Conservation (phyloP, 2,888 invertebrate genomes). For the Ennomos erosarius region DNA sequence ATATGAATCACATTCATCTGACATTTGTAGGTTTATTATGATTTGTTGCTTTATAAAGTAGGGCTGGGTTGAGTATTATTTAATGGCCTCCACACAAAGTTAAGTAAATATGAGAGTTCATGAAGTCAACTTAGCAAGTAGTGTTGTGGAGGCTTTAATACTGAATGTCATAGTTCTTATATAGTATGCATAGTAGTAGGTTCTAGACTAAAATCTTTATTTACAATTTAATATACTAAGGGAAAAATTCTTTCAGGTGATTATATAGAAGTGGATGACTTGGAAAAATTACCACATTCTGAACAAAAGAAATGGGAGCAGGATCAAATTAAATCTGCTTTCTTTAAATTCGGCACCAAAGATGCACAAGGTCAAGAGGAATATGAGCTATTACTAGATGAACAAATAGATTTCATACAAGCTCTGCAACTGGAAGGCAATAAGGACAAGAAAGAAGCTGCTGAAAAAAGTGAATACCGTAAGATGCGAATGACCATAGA, state of each 20-base stretch:
- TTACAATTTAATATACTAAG: too few species aligned
- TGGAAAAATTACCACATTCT: conserved; percentile 92
- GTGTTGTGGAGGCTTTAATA: too few species aligned
- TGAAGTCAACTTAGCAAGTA: too few species aligned
- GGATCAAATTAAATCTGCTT: conserved; percentile 97
- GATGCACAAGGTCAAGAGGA: conserved; percentile 91
- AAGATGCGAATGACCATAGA: conserved; percentile 92
- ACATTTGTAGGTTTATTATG: too few species aligned
- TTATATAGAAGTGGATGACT: conserved; percentile 94
- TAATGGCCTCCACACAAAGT: too few species aligned
- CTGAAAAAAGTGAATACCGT: conserved; percentile 87
- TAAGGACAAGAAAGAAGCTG: conserved; percentile 83
- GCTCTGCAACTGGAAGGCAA: conserved; percentile 92
- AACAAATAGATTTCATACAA: conserved; percentile 99
- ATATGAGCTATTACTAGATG: conserved; percentile 97
- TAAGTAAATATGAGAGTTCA: too few species aligned
- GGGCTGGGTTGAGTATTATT: too few species aligned
- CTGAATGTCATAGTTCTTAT: too few species aligned
- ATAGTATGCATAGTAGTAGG: too few species aligned
- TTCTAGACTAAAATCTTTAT: too few species aligned
- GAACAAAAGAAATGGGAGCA: conserved; percentile 99
- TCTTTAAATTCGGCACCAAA: conserved; percentile 96
- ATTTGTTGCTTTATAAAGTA: too few species aligned
- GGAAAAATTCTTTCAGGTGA: conserved; percentile 76
- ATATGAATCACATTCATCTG: too few species aligned